Conservation (phyloP, 2,797 vertebrate genomes). For the Sylvilagus floridanus region DNA sequence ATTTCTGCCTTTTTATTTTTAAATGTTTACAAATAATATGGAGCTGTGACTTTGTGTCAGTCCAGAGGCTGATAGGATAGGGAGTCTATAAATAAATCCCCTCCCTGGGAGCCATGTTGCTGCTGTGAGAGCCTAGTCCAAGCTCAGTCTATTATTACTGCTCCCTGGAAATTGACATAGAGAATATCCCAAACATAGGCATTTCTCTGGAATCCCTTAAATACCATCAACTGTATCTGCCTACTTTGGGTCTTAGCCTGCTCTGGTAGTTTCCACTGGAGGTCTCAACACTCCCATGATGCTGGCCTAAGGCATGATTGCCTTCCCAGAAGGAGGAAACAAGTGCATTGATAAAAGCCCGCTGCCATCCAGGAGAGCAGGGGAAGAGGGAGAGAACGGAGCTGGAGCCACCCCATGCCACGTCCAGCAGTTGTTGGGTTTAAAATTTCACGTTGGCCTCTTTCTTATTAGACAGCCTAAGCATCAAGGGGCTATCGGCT, state of each 20-base stretch:
- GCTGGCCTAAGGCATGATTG: not conserved
- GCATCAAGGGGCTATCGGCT: conserved; percentile 89
- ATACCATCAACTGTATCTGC: conserved; percentile 61
- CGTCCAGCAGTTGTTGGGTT: conserved; percentile 76
- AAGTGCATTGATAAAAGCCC: conserved; percentile 76
- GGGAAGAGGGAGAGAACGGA: conserved; percentile 63
- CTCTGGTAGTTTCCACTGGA: not conserved
- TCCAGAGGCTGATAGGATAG: not conserved
- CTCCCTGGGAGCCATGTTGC: not conserved
- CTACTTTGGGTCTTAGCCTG: conserved; percentile 34
- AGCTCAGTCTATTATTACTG: conserved; percentile 34
- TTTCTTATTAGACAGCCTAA: conserved; percentile 86
- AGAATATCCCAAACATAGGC: conserved; percentile 69
- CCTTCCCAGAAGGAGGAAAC: conserved; percentile 54
- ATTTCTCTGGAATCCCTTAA: conserved; percentile 77
- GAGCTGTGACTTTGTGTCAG: not conserved
- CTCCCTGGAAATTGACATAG: not conserved
- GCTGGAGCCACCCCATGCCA: conserved; percentile 75
- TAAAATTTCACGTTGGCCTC: conserved; percentile 87
- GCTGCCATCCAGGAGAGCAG: conserved; percentile 70
- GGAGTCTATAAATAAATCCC: not conserved
- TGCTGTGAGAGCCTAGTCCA: not conserved
- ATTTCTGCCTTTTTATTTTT: conserved; percentile 9
- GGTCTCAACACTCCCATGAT: not conserved
- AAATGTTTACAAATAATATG: conserved; percentile 11